These are phyloP conservation scores for Ictidomys tridecemlineatus DNA, from an alignment of 2,113 vertebrate genomes.

Conservation along the genomic window DNA sequence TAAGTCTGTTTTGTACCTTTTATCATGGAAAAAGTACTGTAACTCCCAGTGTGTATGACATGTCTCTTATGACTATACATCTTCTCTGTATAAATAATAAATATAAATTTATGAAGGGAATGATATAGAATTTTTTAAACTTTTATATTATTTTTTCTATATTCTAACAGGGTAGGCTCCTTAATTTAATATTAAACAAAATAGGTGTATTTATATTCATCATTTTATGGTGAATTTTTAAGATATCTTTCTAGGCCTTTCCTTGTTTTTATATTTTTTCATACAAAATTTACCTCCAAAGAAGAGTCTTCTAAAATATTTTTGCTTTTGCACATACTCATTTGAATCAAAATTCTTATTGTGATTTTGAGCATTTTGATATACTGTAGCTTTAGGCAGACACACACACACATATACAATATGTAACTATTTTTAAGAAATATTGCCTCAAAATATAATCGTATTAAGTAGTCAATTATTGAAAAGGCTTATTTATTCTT, in stretches of 20 bases:
- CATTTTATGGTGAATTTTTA: neutral
- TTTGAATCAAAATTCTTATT: slow-evolving; percentile 35
- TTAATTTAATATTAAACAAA: slow-evolving; percentile 4
- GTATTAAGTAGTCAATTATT: slow-evolving; percentile 60
- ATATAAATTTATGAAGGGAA: neutral
- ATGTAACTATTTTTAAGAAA: slow-evolving; percentile 30
- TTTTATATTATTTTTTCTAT: neutral
- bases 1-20: neutral
- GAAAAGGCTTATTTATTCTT: slow-evolving; percentile 46
- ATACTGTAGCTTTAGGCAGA: slow-evolving; percentile 16
- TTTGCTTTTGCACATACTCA: slow-evolving; percentile 5
- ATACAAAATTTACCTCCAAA: neutral
- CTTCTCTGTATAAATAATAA: neutral
- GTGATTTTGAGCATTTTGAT: neutral
- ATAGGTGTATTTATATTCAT: neutral
- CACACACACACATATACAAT: neutral
- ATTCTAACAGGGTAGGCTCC: neutral
- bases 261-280: neutral
- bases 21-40: neutral
- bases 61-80: neutral
- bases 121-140: neutral
- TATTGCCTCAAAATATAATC: neutral
- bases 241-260: neutral
- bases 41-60: neutral
- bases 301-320: neutral